Base-by-base conservation (phyloP, 2,888 invertebrate genomes). In the Gasteruption jaculator region DNA sequence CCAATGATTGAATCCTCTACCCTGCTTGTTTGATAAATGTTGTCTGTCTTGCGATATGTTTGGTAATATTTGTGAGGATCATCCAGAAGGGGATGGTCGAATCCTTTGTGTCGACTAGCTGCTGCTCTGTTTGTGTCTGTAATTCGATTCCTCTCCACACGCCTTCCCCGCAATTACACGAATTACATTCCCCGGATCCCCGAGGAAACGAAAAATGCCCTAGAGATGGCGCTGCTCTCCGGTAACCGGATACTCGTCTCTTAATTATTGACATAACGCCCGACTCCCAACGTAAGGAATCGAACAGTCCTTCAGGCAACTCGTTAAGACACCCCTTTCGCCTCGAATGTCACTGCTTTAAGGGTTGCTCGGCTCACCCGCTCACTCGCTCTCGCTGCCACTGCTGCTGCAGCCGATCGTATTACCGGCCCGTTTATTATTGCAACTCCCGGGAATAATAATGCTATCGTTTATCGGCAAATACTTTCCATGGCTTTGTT, bases 21-120 rank as follows among this genome's bases (percentile, higher is more conserved):
- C 30, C 41, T 42, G 49, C 50, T 43, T 48, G 52, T 61, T 67
- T 68, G 68, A 69, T 68, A 67, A 68, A 69, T 68, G 66, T 58
- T 60, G 50, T 56, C 52, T 54, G 52, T 52, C 54, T 50, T 50
- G 50, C 59, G 62, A 64, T 62, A 61, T 56, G 63, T 58, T 58
- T 55, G 61, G 60, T 66, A 58, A 68, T 68, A 65, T 65, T 65
- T 60, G 60, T 59, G 51, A 59, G 58, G 52, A 52, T 62, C 60
- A 41, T 52, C 34, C 38, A 56, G 54, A 47, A 48, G 11, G 38
- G 40, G 40, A 25, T 11, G n/a, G 11, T 26, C 12, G 39, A 30
- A 34, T 37, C 30, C 31, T 44, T 41, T 42, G 29, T 48, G 50
- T 41, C 46, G 37, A 45, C 42, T 47, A 49, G 36, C 41, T 41